Conservation (phyloP, 2,113 vertebrate genomes). For the Odontophorus gujanensis region DNA sequence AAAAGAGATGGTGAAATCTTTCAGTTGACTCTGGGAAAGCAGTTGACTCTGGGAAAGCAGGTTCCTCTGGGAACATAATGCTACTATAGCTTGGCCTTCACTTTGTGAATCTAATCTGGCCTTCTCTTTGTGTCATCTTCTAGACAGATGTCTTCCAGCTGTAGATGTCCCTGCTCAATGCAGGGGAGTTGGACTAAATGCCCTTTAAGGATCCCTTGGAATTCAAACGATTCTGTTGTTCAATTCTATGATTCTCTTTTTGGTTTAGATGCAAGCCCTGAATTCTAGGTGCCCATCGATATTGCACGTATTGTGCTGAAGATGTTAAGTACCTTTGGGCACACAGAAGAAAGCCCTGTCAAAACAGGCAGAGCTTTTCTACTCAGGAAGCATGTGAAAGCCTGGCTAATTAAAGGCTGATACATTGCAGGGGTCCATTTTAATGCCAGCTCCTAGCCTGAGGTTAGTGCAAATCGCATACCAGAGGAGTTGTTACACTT, state of each 20-base stretch:
- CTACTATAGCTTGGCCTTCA: neutral
- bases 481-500: neutral
- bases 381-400: neutral
- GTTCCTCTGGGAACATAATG: neutral
- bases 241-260: neutral
- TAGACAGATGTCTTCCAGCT: neutral
- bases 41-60: neutral
- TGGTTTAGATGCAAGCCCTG: neutral
- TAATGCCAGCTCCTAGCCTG: neutral
- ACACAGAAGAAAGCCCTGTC: fast-evolving
- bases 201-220: too few species aligned
- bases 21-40: neutral
- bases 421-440: neutral
- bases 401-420: neutral
- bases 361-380: neutral
- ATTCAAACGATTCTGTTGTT: too few species aligned
- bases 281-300: neutral
- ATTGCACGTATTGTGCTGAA: fast-evolving
- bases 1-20: neutral
- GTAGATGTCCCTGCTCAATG: too few species aligned
- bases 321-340: neutral
- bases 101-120: neutral
- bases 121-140: neutral
- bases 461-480: neutral
- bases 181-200: too few species aligned